Evolutionary conservation across 1,140 invertebrate species (phyloP), one percentile per base, ranked within the genome.

Genomic region (Campoletis sonorensis): DNA sequence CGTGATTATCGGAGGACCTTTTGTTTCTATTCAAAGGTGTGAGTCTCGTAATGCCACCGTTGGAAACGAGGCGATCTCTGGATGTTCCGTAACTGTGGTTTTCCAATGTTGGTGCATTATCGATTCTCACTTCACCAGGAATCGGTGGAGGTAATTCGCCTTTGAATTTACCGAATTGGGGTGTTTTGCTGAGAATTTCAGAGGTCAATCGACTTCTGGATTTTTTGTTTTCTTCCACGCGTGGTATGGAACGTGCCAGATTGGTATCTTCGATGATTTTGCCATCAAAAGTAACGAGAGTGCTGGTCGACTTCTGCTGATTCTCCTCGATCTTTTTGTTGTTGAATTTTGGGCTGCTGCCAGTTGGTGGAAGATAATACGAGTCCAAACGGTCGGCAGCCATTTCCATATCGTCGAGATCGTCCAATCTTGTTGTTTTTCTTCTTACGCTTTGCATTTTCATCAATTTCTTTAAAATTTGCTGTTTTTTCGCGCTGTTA

Each of bases 221-320:
- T 13, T 64, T 82, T 33, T 82, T 75, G 4, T 79, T 45, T 27
- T 91, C 84, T 79, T 92, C 93, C 16, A 92, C 91, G 11, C 23
- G 61, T 5, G 94, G 92, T 73, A 94, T 92, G 0, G 94, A 90
- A 67, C 93, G 92, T 0, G 94, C 94, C 13, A 96, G 86, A 15
- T 93, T 94, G 13, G 93, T 92, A 67, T 95, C 95, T 4, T 95
- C 93, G 8, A 96, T 93, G 23, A 93, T 94, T 87, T 95, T 95
- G 0, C 95, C 95, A 84, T 96, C 95, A 83, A 95, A 96, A 10
- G 95, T 94, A 13, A 95, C 94, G 26, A 95, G 93, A 0, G 94
- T 94, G 51, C 91, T 93, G 73, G 85, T 87, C 71, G 87, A 90
- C 26, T 87, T 92, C 82, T 89, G 92, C 27, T 5, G 40, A 45